Evolutionary conservation across 2,113 vertebrate genomes (phyloP), one percentile per base, ranked within the genome.

Genomic region (Chaetops frenatus): DNA sequence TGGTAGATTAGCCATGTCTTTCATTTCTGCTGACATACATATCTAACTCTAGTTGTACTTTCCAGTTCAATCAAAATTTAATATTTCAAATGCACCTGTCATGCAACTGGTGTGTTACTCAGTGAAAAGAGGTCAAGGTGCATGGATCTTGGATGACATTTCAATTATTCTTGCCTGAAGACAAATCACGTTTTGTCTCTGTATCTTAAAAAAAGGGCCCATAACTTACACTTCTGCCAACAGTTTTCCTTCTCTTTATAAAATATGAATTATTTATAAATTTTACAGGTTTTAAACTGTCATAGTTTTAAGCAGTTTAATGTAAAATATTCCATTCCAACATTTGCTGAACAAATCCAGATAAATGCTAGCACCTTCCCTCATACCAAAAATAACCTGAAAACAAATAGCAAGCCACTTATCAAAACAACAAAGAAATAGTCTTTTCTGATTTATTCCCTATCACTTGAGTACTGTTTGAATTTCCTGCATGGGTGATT

Each of bases 221-320:
- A 77, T 80, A 92, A 82, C 33, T 86, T 56, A 78, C 40, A 42
- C 67, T 94, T 84, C 74, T 82, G 50, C 42, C 44, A 92, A 57
- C 12, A 25, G 72, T 19, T 73, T 66, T 44, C 70, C 42, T 89
- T 74, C 38, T 66, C 35, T 74, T 89, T 91, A 79, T 92, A 86
- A 84, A 94, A 71, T 51, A 82, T 70, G 29, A 95, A 95, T 88
- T 83, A 95, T 88, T 94, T 88, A 86, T 90, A 70, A 44, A 50
- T 73, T 90, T 92, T 27, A 44, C n/a, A 77, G 27, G 24, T 73
- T 91, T 96, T 73, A 92, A 94, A 70, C 67, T 91, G 62, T 71
- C 58, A 53, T 9, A 69, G 12, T 29, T 5, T 81, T 61, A 9
- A 95, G 29, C 23, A 79, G 17, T 77, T 92, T 38, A 79, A 84